Conservation (phyloP, 2,797 vertebrate species). For the Buceros bicornis region DNA sequence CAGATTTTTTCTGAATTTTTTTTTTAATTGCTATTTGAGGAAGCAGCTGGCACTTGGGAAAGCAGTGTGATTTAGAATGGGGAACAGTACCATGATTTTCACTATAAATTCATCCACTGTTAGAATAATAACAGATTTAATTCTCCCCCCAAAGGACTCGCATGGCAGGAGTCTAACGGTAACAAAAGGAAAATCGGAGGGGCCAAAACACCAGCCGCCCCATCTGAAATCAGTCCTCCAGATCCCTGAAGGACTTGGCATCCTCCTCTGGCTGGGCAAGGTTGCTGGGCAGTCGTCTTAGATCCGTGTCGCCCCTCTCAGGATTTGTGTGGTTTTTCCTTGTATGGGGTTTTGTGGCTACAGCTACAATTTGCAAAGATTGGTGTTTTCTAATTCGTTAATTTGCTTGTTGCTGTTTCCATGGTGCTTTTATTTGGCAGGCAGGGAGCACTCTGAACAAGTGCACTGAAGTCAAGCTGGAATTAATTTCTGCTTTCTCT, state of each 20-base stretch:
- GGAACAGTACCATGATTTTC: not conserved
- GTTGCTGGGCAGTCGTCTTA: not conserved
- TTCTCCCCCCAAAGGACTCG: not conserved
- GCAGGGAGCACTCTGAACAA: not conserved
- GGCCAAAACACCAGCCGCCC: not conserved
- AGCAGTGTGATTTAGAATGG: not conserved
- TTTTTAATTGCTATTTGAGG: not conserved
- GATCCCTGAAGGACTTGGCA: not conserved
- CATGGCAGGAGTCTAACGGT: not conserved
- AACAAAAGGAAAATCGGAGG: not conserved
- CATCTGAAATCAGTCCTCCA: not conserved
- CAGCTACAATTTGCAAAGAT: conserved; percentile 30
- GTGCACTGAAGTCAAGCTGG: conserved; percentile 27
- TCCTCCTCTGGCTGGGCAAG: not conserved
- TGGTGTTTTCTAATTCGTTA: conserved; percentile 58
- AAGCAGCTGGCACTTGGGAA: not conserved
- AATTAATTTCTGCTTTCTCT: conserved; percentile 26
- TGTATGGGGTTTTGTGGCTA: conserved; percentile 31
- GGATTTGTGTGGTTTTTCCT: not conserved
- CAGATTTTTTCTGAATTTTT: not conserved
- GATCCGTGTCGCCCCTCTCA: not conserved
- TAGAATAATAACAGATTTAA: not conserved
- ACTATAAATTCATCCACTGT: not conserved
- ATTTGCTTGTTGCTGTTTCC: conserved; percentile 66
- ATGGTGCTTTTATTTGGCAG: conserved; percentile 58